phyloP scores from a whole-genome alignment of 1,140 invertebrate genomes.

The Pygmarrhopalites habei region DNA sequence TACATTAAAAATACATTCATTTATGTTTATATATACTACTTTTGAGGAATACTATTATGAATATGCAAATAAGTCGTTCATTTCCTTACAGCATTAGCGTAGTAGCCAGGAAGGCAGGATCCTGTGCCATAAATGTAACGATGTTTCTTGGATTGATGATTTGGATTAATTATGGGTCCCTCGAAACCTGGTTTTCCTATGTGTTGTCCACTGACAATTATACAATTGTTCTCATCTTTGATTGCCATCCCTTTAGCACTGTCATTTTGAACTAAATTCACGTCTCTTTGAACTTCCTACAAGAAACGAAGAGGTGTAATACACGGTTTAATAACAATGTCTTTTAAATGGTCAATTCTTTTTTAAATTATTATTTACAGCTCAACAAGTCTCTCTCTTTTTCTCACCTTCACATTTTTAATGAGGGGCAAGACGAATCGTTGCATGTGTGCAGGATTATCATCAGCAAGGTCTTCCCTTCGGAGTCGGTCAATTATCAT shows the following conservation, averaged over 20 bases:
- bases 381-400: too few relatives aligned
- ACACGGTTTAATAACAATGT: background rate
- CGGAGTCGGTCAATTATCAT: constrained; percentile 43
- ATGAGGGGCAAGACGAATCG: constrained; percentile 43
- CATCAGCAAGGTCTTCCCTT: constrained; percentile 34
- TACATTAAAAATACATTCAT: background rate
- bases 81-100: constrained; percentile 40
- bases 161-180: constrained; percentile 44
- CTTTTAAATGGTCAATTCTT: background rate
- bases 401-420: constrained; percentile 37
- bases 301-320: constrained; percentile 4
- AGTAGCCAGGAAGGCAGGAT: constrained; percentile 42
- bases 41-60: background rate
- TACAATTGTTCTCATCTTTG: constrained; percentile 32
- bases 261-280: constrained; percentile 27
- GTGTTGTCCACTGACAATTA: constrained; percentile 33
- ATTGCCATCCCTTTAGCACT: constrained; percentile 37
- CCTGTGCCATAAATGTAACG: constrained; percentile 46
- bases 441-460: constrained; percentile 37
- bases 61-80: background rate
- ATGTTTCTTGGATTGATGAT: constrained; percentile 42
- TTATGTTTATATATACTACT: background rate
- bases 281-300: constrained; percentile 33
- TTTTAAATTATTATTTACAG: too few relatives aligned
- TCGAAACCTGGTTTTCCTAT: constrained; percentile 36